phyloP scores from a whole-genome alignment of 2,797 vertebrate species.

The Periparus ater region DNA sequence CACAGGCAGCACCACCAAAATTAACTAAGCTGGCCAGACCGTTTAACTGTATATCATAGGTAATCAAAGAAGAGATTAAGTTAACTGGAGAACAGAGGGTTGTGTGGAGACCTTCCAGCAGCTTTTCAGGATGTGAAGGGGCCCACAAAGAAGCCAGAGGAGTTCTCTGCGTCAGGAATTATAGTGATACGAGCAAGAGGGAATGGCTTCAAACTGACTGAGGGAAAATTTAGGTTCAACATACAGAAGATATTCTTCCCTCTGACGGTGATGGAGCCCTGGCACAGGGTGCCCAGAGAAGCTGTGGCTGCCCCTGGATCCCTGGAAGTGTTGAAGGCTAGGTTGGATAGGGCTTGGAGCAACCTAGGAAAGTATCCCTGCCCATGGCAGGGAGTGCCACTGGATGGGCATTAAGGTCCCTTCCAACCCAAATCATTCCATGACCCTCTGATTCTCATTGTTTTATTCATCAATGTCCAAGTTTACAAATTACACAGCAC shows the following conservation, averaged over 20 bases:
- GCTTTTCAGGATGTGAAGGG: neutral
- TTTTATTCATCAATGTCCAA: neutral
- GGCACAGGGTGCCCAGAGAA: neutral
- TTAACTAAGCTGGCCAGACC: neutral
- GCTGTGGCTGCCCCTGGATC: neutral
- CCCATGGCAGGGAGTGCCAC: neutral
- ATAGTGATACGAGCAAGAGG: accelerated
- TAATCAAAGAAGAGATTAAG: neutral
- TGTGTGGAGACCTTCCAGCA: neutral
- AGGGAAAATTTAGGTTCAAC: accelerated
- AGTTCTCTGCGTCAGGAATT: neutral
- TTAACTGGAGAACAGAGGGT: neutral
- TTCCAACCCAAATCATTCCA: neutral
- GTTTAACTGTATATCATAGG: neutral
- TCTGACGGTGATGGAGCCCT: accelerated
- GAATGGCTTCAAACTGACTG: neutral
- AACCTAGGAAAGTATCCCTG: neutral
- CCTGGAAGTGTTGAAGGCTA: neutral
- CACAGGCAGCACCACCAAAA: neutral
- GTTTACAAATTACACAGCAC: neutral
- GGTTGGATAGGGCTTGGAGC: accelerated
- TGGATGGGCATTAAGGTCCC: neutral
- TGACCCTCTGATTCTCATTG: neutral
- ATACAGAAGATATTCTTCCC: neutral
- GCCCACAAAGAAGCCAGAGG: neutral